A percentile compares a stretch with the other conserved stretches of the same genome.
These are phyloP conservation scores for Micrasema minimum DNA, from an alignment of 1,140 invertebrate species.

Conservation along the genomic window DNA sequence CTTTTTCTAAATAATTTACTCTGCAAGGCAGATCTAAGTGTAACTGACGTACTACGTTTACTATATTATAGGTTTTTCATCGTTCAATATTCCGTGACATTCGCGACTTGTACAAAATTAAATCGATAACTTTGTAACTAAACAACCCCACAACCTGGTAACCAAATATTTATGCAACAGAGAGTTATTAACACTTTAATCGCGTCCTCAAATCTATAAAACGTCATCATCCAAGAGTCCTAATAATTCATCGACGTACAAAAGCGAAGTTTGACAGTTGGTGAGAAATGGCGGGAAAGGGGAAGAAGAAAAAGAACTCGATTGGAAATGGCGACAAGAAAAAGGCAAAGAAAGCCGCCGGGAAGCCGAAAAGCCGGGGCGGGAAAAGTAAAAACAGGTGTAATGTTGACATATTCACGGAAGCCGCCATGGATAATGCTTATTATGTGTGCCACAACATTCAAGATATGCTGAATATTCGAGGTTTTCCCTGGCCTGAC, in stretches of 20 bases:
- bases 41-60: too few relatives aligned
- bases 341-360: conserved; percentile 64
- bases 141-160: too few relatives aligned
- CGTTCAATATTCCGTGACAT: conserved; percentile 14
- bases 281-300: conserved; percentile 59
- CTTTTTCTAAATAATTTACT: too few relatives aligned
- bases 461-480: conserved; percentile 78
- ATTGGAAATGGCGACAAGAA: conserved; percentile 66
- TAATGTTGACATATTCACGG: conserved; percentile 84
- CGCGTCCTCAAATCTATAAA: too few relatives aligned
- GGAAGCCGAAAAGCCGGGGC: conserved; percentile 64
- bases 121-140: conserved; percentile 4
- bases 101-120: conserved; percentile 16
- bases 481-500: conserved; percentile 86
- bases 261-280: conserved; percentile 3
- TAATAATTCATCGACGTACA: too few relatives aligned
- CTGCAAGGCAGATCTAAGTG: too few relatives aligned
- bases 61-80: too few relatives aligned
- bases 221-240: too few relatives aligned
- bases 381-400: conserved; percentile 71
- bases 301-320: conserved; percentile 67
- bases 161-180: too few relatives aligned
- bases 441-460: conserved; percentile 90
- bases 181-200: too few relatives aligned
- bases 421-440: conserved; percentile 88